phyloP scores from a whole-genome alignment of 2,113 vertebrate species.

The Syngnathus floridae region DNA sequence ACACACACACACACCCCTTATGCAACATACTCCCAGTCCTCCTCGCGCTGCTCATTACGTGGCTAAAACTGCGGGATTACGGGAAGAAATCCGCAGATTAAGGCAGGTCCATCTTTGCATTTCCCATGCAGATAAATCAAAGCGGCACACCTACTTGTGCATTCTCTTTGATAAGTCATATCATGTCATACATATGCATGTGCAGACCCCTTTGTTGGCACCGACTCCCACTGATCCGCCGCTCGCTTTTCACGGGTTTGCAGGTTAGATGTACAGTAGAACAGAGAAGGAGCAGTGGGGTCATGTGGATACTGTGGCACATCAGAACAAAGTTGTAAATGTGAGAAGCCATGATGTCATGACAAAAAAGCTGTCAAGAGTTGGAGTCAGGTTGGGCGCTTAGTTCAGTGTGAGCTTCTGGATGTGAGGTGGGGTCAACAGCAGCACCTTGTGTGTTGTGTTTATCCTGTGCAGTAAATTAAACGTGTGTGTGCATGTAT shows the following conservation, averaged over 20 bases:
- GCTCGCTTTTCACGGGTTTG: constrained; percentile 45
- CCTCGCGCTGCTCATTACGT: constrained; percentile 57
- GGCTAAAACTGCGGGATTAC: constrained; percentile 57
- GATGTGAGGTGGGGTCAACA: neutral
- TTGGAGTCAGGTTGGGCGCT: no score
- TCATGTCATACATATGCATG: constrained; percentile 53
- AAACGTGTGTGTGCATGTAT: no score
- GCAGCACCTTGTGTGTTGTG: neutral
- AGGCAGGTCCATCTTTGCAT: constrained; percentile 35
- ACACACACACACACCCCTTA: constrained; percentile 24
- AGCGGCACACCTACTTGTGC: constrained; percentile 43
- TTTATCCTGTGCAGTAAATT: neutral
- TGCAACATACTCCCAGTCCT: constrained; percentile 42
- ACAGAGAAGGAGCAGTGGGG: constrained; percentile 13
- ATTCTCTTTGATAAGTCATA: constrained; percentile 63
- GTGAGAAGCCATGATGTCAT: neutral
- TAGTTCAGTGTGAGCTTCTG: neutral
- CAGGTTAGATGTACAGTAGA: constrained; percentile 27
- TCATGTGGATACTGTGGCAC: neutral
- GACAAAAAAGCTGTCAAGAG: no score
- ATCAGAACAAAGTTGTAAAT: neutral
- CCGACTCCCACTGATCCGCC: constrained; percentile 33
- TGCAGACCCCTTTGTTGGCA: constrained; percentile 41
- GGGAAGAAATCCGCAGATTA: constrained; percentile 56
- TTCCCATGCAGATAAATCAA: constrained; percentile 52